Conservation (phyloP, 2,113 vertebrate species). For the Orthonyx spaldingii region DNA sequence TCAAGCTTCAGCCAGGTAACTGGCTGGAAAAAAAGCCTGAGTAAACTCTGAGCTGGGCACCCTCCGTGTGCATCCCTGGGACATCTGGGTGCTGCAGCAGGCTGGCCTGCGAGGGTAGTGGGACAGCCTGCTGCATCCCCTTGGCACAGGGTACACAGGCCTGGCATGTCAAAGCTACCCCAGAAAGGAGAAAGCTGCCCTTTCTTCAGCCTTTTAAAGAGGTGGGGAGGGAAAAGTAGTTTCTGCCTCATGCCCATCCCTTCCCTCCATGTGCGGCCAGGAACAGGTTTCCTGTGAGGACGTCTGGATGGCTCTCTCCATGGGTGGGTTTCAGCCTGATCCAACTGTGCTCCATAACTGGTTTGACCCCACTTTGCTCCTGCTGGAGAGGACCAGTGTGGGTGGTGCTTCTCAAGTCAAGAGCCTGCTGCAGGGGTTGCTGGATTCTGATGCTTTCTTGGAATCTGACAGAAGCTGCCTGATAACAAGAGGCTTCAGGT, state of each 20-base stretch:
- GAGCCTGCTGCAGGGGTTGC: background rate
- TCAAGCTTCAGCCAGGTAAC: background rate
- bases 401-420: background rate
- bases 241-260: background rate
- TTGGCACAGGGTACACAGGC: background rate
- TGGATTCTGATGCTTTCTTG: background rate
- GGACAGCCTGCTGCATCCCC: background rate
- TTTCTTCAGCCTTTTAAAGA: background rate
- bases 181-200: background rate
- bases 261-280: background rate
- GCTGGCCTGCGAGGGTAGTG: fast-evolving
- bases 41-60: background rate
- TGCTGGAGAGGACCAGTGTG: background rate
- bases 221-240: background rate
- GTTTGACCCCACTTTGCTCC: background rate
- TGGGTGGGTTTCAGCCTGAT: background rate
- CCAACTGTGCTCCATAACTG: background rate
- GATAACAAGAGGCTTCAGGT: background rate
- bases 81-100: background rate
- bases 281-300: background rate
- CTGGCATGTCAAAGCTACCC: background rate
- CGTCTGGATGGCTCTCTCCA: background rate
- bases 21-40: background rate
- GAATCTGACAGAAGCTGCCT: background rate
- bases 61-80: background rate